Evolutionary conservation across 35 echinoderm and acorn worm species (phyloP), one percentile per base, ranked within the genome.

Genomic region (Patiria miniata): DNA sequence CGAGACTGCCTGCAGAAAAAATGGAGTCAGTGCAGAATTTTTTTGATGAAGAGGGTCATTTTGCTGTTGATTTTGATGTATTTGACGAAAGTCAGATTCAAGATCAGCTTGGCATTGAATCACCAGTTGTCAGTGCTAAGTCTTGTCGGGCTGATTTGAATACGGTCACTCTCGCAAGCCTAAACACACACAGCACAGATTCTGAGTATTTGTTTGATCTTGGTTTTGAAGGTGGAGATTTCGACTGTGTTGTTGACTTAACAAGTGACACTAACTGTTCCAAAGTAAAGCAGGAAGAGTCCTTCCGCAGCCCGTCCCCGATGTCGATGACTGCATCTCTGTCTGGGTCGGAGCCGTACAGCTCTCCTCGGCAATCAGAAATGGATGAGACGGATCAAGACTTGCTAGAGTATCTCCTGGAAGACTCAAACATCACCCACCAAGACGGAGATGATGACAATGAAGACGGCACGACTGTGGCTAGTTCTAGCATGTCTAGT

Each of bases 151-250:
- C 42, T 47, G 42, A 47, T 47, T 47, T 47, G 4, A 47, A 47
- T 12, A 47, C 42, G 12, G 8, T 73, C 26, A 73, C 65, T 73
- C 65, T 73, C 8, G 34, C 65, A 14, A 30, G 65, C 23, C 65
- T 73, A 73, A 73, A 73, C 65, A 28, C 65, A 2, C 10, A 30
- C 65, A 6, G 34, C 6, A 30, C 26, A 26, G 65, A 73, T 7
- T 10, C 14, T 32, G 65, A 73, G 34, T 26, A 73, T 73, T 73
- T 73, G 26, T 73, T 73, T 10, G 29, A 34, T 73, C 65, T 73
- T 73, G 65, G 29, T 73, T 73, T 73, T 73, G 65, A 73, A 73
- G 34, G 26, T 73, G 65, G 34, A 28, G 65, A 10, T 73, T 47
- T 47, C 42, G 42, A 47, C 42, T 47, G 4, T 4, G 4, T 47